Base-by-base conservation (phyloP, 1,140 invertebrate species). In the Trypoxylus dichotomus region DNA sequence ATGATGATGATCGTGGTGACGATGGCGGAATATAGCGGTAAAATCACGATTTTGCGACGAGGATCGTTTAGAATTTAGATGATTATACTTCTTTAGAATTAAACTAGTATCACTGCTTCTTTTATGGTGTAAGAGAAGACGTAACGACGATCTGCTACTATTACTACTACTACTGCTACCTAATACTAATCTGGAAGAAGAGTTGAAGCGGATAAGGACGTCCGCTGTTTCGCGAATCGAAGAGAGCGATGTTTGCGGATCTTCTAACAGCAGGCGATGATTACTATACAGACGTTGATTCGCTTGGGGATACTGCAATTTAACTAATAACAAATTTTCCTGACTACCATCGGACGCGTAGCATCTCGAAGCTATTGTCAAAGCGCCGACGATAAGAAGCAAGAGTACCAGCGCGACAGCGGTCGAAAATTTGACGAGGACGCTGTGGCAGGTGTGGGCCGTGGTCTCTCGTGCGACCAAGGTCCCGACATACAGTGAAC, bases 151-250 rank as follows among this genome's bases (percentile, higher is more conserved):
- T n/a, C 24, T 13, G 54, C n/a, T 24, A 13, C 24, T 60, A 60
- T 6, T 19, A 60, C 32, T 5, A 37, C 10, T 37, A 37, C 32
- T 37, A 37, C 10, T 37, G 32, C 79, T 81, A 83, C 81, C 79
- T 83, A 83, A 83, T 79, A 79, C 81, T 83, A 83, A 75, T 74
- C 60, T 83, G 82, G 82, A 83, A 83, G 82, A 79, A 83, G 82
- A 79, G 77, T 80, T 79, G 71, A 71, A 25, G 63, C 71, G 79
- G 81, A 78, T 54, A 6, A 54, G 2, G 13, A 54, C 13, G 47
- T 54, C 47, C 47, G 76, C 63, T 1, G 47, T 19, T 54, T 54
- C 19, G 32, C 32, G 32, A 7, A 2, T 37, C 32, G 32, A 37
- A 8, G 10, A 37, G 32, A 8, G 2, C n/a, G n/a, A n/a, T n/a